These are phyloP conservation scores for Heliconius aoede DNA, from an alignment of 2,888 invertebrate species.

Conservation along the genomic window DNA sequence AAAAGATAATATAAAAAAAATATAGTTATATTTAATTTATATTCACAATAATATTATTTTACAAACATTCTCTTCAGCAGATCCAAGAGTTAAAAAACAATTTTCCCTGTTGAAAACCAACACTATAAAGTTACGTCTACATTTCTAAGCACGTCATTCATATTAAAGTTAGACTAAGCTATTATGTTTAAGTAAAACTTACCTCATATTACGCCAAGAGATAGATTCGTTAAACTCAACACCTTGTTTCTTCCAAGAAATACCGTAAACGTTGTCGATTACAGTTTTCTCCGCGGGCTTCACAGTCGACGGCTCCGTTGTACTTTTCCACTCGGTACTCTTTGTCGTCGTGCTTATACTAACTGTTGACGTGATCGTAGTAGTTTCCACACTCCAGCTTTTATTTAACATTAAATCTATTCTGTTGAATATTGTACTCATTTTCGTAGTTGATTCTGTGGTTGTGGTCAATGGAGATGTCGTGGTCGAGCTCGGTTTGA, in stretches of 20 bases:
- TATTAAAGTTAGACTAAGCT: neutral
- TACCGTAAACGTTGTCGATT: conserved; percentile 76
- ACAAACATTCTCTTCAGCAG: neutral
- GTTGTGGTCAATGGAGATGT: conserved; percentile 70
- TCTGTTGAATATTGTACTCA: conserved; percentile 77
- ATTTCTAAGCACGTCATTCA: neutral
- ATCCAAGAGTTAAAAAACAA: neutral
- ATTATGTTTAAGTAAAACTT: conserved; percentile 36
- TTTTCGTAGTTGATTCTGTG: conserved; percentile 72
- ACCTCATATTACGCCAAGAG: conserved; percentile 78
- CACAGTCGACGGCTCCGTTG: conserved; percentile 60
- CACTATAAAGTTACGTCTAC: neutral
- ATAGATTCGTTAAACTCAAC: conserved; percentile 72
- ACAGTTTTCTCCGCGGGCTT: conserved; percentile 62
- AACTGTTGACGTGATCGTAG: conserved; percentile 74
- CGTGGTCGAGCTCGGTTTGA: conserved; percentile 60
- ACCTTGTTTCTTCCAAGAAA: conserved; percentile 79
- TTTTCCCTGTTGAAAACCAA: neutral
- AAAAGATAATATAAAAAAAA: too few relatives aligned
- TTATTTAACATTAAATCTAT: conserved; percentile 80
- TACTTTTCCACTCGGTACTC: conserved; percentile 61
- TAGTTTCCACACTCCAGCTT: conserved; percentile 81
- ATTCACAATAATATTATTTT: too few relatives aligned
- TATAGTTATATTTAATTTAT: too few relatives aligned
- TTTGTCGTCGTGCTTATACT: conserved; percentile 74